These are phyloP conservation scores for Phrynocephalus forsythii DNA, from an alignment of 2,797 vertebrate species.

Conservation along the genomic window DNA sequence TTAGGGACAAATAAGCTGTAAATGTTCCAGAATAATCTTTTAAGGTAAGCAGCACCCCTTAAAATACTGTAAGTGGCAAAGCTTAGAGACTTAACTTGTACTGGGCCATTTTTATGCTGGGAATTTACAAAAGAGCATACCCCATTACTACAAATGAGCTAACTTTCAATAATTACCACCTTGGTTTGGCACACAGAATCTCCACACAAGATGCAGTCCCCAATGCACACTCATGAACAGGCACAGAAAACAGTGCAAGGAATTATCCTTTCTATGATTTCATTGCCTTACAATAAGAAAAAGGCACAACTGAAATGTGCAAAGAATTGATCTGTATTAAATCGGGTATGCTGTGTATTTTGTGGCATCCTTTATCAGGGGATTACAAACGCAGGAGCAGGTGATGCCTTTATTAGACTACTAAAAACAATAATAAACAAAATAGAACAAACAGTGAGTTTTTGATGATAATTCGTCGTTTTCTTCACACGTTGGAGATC, in stretches of 20 bases:
- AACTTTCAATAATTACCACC: neutral
- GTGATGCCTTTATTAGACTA: no score
- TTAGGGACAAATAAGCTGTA: neutral
- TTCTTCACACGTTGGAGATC: no score
- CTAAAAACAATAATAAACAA: no score
- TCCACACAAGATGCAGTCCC: neutral
- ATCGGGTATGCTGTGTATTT: neutral
- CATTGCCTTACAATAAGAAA: neutral
- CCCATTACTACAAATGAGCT: neutral
- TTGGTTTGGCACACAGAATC: neutral
- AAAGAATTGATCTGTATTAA: neutral
- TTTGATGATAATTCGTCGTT: no score
- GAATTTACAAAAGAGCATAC: neutral
- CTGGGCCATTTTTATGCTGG: neutral
- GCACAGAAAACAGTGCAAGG: neutral
- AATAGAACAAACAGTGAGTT: no score
- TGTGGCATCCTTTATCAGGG: neutral
- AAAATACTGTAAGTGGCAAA: neutral
- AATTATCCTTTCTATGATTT: neutral
- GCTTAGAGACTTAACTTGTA: neutral
- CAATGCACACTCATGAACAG: neutral
- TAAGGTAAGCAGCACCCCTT: neutral
- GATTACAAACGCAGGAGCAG: no score
- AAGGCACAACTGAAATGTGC: slow-evolving; percentile 1
- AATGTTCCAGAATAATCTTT: slow-evolving; percentile 1